Percentiles rank a stretch among this genome's conserved stretches.
These are phyloP conservation scores for Apodemus sylvaticus DNA, from an alignment of 2,113 vertebrate species.

Conservation along the genomic window DNA sequence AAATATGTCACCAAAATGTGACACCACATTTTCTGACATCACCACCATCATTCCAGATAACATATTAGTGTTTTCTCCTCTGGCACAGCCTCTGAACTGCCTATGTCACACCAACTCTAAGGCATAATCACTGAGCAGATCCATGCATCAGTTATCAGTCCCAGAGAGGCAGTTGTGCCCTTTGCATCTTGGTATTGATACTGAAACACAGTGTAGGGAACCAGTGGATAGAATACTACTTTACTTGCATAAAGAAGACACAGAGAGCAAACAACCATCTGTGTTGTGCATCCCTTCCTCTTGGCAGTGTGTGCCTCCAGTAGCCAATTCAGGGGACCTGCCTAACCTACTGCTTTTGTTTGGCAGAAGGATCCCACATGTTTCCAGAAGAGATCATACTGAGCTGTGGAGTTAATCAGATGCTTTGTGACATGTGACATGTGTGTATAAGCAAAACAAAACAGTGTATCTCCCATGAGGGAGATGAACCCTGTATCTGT, in stretches of 20 bases:
- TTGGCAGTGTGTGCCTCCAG: neutral
- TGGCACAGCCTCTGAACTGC: neutral
- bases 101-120: neutral
- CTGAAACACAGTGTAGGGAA: neutral
- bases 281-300: neutral
- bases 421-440: neutral
- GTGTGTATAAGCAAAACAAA: neutral
- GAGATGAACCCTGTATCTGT: neutral
- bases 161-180: neutral
- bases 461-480: neutral
- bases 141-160: neutral
- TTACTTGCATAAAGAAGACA: neutral
- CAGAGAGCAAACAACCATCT: neutral
- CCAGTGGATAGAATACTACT: neutral
- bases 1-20: neutral
- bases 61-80: neutral
- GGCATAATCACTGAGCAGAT: neutral
- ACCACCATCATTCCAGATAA: neutral
- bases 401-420: neutral
- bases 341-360: neutral
- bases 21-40: no score
- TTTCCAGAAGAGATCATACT: neutral
- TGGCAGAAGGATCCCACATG: neutral
- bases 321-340: neutral
- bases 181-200: neutral